Evolutionary conservation across 2,797 vertebrate genomes (phyloP).

Genomic region (Hoplostethus mediterraneus): DNA sequence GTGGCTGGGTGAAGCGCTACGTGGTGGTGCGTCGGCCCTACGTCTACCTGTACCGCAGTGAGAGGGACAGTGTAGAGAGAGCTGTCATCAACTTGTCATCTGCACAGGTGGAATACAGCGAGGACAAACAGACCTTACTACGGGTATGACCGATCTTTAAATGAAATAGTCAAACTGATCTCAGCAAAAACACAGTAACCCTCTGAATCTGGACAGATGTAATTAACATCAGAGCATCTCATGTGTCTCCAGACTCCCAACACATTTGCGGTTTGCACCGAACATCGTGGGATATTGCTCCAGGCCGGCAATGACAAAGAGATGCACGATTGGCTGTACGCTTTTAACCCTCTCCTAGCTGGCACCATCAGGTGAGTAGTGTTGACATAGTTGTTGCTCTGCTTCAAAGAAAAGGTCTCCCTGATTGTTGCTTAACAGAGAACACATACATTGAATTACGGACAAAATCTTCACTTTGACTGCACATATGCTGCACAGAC

Average conservation of each 20-base stretch:
- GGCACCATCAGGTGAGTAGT: slow-evolving; percentile 94
- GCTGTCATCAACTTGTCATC: slow-evolving; percentile 98
- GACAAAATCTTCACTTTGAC: not conserved
- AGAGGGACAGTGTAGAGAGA: slow-evolving; percentile 94
- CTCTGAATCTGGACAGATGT: not conserved
- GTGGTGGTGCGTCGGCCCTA: slow-evolving; percentile 97
- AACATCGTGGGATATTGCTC: slow-evolving; percentile 96
- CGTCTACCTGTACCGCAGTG: slow-evolving; percentile 96
- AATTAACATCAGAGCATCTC: slow-evolving; percentile 1
- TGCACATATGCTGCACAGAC: not conserved
- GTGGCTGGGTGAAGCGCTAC: slow-evolving; percentile 95
- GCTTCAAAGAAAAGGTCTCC: not conserved
- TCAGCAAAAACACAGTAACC: not conserved
- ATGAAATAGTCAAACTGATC: not conserved
- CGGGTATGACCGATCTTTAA: slow-evolving; percentile 83
- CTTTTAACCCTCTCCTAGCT: slow-evolving; percentile 97
- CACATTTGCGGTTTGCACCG: slow-evolving; percentile 97
- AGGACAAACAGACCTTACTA: slow-evolving; percentile 97
- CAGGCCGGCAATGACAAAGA: slow-evolving; percentile 98
- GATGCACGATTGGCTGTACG: slow-evolving; percentile 99
- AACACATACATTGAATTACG: too few relatives aligned
- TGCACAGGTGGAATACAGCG: slow-evolving; percentile 98
- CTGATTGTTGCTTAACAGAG: too few relatives aligned
- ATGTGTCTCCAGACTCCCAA: slow-evolving; percentile 90
- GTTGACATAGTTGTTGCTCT: not conserved